phyloP scores from a whole-genome alignment of 1,140 invertebrate species.

The Procambarus virginalis region DNA sequence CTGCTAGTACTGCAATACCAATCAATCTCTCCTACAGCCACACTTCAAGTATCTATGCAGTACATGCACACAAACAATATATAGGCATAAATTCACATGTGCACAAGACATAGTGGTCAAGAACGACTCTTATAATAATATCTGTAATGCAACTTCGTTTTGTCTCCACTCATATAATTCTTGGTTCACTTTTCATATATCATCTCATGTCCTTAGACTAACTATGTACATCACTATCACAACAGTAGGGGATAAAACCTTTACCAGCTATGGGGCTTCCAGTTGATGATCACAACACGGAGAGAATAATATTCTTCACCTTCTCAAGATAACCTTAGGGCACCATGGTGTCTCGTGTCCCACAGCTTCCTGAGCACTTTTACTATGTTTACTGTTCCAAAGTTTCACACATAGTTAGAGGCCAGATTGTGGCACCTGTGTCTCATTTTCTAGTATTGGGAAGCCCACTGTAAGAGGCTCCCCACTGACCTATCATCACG shows the following conservation, averaged over 20 bases:
- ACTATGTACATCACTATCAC: slow-evolving; percentile 45
- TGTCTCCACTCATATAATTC: neutral
- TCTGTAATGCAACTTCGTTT: neutral
- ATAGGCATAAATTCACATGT: neutral
- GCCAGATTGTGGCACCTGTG: neutral
- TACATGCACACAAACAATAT: too few relatives aligned
- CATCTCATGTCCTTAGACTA: slow-evolving; percentile 27
- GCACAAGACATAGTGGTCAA: neutral
- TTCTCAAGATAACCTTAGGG: too few relatives aligned
- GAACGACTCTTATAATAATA: neutral
- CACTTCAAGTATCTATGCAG: neutral
- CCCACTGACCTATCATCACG: neutral
- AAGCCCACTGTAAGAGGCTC: neutral
- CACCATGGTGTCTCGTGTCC: neutral
- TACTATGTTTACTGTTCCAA: neutral
- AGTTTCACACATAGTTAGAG: neutral
- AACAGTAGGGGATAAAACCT: slow-evolving; percentile 34
- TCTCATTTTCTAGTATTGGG: neutral
- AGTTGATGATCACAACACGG: slow-evolving; percentile 29
- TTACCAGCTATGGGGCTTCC: neutral
- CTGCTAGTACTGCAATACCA: neutral
- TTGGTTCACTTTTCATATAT: neutral
- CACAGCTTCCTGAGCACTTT: neutral
- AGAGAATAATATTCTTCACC: slow-evolving; percentile 5
- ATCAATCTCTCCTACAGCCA: neutral